Conservation (phyloP, 2,113 vertebrate species). For the Neolamprologus devosi region DNA sequence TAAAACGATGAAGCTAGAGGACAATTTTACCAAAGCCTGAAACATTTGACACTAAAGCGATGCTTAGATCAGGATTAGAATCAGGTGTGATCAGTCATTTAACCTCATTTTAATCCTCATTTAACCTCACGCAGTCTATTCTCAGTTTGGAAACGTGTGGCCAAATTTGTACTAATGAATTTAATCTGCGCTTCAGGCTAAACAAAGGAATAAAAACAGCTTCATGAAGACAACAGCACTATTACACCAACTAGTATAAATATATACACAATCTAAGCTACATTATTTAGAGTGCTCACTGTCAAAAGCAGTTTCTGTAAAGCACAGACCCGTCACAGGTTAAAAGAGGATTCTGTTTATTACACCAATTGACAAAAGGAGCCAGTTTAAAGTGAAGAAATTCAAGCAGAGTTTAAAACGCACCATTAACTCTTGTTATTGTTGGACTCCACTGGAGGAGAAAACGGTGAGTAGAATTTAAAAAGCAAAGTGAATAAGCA, state of each 20-base stretch:
- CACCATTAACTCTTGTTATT: background rate
- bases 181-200: background rate
- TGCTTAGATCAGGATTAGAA: background rate
- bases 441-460: background rate
- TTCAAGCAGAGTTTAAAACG: background rate
- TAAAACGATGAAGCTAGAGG: fast-evolving
- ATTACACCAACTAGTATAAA: background rate
- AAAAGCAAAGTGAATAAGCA: slow-evolving; percentile 16
- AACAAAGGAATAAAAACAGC: background rate
- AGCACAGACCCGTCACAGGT: background rate
- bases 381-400: background rate
- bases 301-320: background rate
- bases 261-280: background rate
- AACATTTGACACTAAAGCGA: background rate
- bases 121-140: background rate
- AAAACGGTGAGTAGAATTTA: slow-evolving; percentile 15
- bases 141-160: background rate
- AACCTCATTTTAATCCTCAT: background rate
- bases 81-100: background rate
- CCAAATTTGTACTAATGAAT: background rate
- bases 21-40: background rate
- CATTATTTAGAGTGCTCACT: background rate
- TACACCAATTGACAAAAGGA: background rate
- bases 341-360: background rate
- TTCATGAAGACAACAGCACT: background rate